Percentiles rank a stretch among this genome's conserved stretches.
These are phyloP conservation scores for Hippoglossus hippoglossus DNA, from an alignment of 2,797 vertebrate species.

Conservation along the genomic window DNA sequence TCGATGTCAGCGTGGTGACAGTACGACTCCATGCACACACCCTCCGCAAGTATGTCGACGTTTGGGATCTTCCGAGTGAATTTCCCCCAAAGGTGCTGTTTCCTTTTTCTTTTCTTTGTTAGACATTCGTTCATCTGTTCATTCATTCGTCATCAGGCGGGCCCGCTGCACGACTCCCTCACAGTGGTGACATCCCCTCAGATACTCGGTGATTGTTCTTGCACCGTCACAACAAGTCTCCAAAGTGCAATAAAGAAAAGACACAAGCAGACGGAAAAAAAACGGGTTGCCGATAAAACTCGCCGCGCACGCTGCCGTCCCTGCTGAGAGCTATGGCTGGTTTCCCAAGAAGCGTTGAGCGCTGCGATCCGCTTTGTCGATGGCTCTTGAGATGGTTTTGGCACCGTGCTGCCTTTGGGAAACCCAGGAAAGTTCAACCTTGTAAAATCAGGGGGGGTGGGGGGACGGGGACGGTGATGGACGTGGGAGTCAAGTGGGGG, in stretches of 20 bases:
- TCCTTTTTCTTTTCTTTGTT: slow-evolving; percentile 8
- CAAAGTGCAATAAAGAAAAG: slow-evolving; percentile 61
- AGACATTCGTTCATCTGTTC: slow-evolving; percentile 74
- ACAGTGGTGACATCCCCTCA: slow-evolving; percentile 65
- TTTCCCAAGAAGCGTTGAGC: slow-evolving; percentile 61
- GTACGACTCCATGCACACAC: slow-evolving; percentile 68
- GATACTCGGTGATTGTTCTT: slow-evolving; percentile 51
- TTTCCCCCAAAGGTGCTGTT: slow-evolving; percentile 67
- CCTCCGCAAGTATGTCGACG: slow-evolving; percentile 57
- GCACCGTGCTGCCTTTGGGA: slow-evolving; percentile 68
- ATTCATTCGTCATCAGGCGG: slow-evolving; percentile 66
- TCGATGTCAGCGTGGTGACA: slow-evolving; percentile 69
- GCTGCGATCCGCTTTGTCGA: slow-evolving; percentile 54
- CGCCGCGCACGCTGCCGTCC: slow-evolving; percentile 36
- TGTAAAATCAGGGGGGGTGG: slow-evolving; percentile 12
- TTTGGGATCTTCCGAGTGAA: slow-evolving; percentile 61
- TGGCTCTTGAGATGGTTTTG: slow-evolving; percentile 72
- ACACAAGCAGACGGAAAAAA: slow-evolving; percentile 45
- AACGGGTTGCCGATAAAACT: slow-evolving; percentile 1
- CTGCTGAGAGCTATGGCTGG: slow-evolving; percentile 59
- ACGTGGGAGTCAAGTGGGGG: slow-evolving; percentile 51
- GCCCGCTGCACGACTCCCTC: slow-evolving; percentile 56
- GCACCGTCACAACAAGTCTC: slow-evolving; percentile 47
- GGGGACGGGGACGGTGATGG: slow-evolving; percentile 28
- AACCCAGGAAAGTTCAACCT: slow-evolving; percentile 38